phyloP scores from a whole-genome alignment of 2,888 invertebrate species.

The Tetranychus truncatus region DNA sequence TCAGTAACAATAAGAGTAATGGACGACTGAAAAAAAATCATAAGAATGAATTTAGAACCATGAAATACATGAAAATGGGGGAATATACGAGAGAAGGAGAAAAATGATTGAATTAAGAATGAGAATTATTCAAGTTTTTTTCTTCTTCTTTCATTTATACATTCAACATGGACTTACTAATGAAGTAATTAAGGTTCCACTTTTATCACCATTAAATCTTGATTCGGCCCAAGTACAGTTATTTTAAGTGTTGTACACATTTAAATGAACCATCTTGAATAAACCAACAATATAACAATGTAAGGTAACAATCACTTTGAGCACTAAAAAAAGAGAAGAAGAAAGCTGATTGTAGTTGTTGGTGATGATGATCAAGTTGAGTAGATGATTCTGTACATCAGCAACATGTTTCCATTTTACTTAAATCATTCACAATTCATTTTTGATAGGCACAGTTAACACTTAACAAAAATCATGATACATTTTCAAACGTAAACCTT shows the following conservation, averaged over 20 bases:
- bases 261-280: no score
- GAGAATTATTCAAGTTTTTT: background rate
- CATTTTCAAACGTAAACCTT: no score
- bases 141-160: background rate
- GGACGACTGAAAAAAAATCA: background rate
- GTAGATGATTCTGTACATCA: no score
- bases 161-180: background rate
- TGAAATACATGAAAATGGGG: constrained; percentile 3
- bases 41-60: background rate
- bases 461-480: background rate
- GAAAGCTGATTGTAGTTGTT: no score
- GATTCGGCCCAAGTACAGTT: background rate
- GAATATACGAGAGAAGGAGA: background rate
- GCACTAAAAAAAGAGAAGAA: no score
- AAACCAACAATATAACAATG: no score
- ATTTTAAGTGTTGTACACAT: background rate
- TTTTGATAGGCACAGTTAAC: constrained; percentile 1
- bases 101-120: constrained; percentile 8
- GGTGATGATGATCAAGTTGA: background rate
- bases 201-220: background rate
- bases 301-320: no score
- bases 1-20: background rate
- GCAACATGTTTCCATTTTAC: no score
- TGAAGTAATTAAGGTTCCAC: background rate
- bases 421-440: background rate